Evolutionary conservation across 2,888 invertebrate genomes (phyloP).

Genomic region (Pachliopta kotzebuea): DNA sequence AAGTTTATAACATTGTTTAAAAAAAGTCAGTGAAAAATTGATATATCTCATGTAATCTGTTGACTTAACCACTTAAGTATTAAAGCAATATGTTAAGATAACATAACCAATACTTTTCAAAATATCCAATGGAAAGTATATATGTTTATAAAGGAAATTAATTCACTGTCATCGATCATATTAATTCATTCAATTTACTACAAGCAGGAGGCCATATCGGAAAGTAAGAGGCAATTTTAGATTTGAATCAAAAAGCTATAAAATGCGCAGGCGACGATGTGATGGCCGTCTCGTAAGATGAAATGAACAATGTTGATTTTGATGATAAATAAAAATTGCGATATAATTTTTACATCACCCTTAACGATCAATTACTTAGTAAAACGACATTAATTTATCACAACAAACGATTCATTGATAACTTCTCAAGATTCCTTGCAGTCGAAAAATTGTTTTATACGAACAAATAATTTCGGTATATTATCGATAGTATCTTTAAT

Average conservation of each 20-base stretch:
- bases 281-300: slow-evolving; percentile 34
- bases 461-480: too few species aligned
- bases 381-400: not conserved
- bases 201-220: slow-evolving; percentile 44
- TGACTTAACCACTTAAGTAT: too few species aligned
- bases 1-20: too few species aligned
- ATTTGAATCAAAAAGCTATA: slow-evolving; percentile 64
- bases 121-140: slow-evolving; percentile 11
- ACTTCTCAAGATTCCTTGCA: too few species aligned
- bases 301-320: slow-evolving; percentile 19
- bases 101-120: not conserved
- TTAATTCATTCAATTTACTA: slow-evolving; percentile 25
- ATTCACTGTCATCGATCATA: slow-evolving; percentile 29
- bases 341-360: not conserved
- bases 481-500: too few species aligned
- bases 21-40: too few species aligned
- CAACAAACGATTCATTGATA: too few species aligned
- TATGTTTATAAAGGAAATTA: slow-evolving; percentile 22
- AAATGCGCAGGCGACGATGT: slow-evolving; percentile 49
- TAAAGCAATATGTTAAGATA: too few species aligned
- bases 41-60: too few species aligned
- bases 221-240: slow-evolving; percentile 64
- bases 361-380: slow-evolving; percentile 17
- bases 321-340: slow-evolving; percentile 8
- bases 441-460: too few species aligned